These are phyloP conservation scores for Baccha elongata DNA, from an alignment of 2,888 invertebrate genomes.

Conservation along the genomic window DNA sequence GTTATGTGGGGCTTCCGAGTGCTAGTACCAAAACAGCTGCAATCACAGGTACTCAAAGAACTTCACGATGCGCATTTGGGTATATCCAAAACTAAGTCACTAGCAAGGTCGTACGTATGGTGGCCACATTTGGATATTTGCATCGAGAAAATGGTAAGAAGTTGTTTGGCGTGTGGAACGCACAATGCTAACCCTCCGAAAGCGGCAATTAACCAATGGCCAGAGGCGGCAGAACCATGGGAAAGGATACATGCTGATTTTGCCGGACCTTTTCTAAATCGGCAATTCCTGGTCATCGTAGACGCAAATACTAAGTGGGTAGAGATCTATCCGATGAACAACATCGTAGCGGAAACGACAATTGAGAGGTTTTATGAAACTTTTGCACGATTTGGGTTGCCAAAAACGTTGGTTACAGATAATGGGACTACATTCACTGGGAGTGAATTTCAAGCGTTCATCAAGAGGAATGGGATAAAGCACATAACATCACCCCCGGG, in stretches of 20 bases:
- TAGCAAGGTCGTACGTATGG: conserved; percentile 12
- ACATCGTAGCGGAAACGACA: neutral
- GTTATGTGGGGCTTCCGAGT: conserved; percentile 27
- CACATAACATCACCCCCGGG: conserved; percentile 16
- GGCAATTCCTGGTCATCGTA: too few relatives aligned
- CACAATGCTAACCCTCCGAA: conserved; percentile 3
- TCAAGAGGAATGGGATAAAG: conserved; percentile 15
- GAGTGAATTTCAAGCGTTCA: conserved; percentile 5
- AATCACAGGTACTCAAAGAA: neutral
- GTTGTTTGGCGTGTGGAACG: neutral
- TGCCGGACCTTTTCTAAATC: too few relatives aligned
- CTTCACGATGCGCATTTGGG: conserved; percentile 22
- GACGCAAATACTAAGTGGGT: conserved; percentile 12
- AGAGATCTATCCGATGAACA: conserved; percentile 14
- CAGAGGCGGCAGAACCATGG: too few relatives aligned
- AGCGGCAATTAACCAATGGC: neutral
- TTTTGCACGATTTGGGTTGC: conserved; percentile 27
- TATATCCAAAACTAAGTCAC: conserved; percentile 8
- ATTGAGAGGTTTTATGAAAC: conserved; percentile 17
- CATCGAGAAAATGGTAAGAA: conserved; percentile 15
- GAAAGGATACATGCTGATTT: too few relatives aligned
- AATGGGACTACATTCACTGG: conserved; percentile 25
- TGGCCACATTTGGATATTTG: too few relatives aligned
- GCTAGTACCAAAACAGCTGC: conserved; percentile 13
- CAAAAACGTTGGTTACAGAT: conserved; percentile 22